Evolutionary conservation across 1,140 invertebrate species (phyloP).

Genomic region (Brachionus calyciflorus): DNA sequence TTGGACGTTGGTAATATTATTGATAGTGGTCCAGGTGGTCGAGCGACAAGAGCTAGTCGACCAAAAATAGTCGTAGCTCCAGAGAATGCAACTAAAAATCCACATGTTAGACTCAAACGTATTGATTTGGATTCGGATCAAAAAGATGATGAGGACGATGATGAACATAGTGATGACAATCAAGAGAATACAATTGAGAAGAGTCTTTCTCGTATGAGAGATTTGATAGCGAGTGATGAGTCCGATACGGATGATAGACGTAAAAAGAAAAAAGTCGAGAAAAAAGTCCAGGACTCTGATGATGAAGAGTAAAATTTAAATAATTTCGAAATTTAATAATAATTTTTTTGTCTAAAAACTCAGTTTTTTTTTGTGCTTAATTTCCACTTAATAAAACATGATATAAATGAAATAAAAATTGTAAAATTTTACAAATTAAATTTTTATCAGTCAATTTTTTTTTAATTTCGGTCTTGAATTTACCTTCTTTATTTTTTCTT

Average conservation of each 20-base stretch:
- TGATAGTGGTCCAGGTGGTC: background rate
- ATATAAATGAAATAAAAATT: too few species aligned
- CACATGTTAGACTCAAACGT: constrained; percentile 20
- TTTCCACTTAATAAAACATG: too few species aligned
- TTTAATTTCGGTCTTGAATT: too few species aligned
- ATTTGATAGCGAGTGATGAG: constrained; percentile 38
- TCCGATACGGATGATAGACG: background rate
- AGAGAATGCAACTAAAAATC: constrained; percentile 19
- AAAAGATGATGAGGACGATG: background rate
- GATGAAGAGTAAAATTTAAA: background rate
- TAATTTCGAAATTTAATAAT: too few species aligned
- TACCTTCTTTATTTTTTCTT: too few species aligned
- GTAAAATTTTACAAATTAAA: too few species aligned
- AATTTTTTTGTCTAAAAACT: too few species aligned
- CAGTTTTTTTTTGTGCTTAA: too few species aligned
- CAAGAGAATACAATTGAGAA: background rate
- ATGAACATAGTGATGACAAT: background rate
- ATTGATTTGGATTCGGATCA: background rate
- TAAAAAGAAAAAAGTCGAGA: background rate
- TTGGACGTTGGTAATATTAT: constrained; percentile 28
- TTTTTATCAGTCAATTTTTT: too few species aligned
- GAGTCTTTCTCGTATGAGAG: constrained; percentile 8
- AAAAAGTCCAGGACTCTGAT: background rate
- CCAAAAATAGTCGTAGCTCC: background rate
- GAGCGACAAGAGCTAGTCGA: background rate